Conservation (phyloP, 2,888 invertebrate genomes). For the Mesochorus sp. region DNA sequence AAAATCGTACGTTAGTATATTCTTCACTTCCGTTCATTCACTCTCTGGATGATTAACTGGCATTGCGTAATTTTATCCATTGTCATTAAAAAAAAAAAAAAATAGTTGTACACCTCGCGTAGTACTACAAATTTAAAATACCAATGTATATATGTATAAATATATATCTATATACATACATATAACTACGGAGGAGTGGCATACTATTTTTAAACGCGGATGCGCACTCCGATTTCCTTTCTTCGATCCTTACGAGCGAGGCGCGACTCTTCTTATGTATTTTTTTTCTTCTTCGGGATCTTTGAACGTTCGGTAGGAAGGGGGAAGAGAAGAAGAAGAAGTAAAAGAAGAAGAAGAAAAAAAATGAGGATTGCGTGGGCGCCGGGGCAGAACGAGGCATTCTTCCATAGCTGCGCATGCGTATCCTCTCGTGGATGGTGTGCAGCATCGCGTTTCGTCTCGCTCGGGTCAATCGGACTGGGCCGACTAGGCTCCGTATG, state of each 20-base stretch:
- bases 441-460: constrained; percentile 61
- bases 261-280: constrained; percentile 10
- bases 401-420: constrained; percentile 38
- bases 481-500: constrained; percentile 57
- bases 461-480: constrained; percentile 61
- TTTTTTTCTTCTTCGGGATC: constrained; percentile 39
- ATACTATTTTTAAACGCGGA: constrained; percentile 54
- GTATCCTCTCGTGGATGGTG: constrained; percentile 45
- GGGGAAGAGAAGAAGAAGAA: neutral
- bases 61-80: neutral
- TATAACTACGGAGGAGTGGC: constrained; percentile 9
- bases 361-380: constrained; percentile 40
- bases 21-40: neutral
- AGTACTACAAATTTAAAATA: neutral
- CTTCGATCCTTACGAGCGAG: constrained; percentile 49
- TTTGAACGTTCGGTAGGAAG: constrained; percentile 50
- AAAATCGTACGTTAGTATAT: too few species aligned
- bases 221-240: constrained; percentile 32
- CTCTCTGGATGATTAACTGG: neutral
- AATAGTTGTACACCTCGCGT: neutral
- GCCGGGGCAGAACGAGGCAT: constrained; percentile 38
- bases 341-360: constrained; percentile 10
- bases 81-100: neutral
- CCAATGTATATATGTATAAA: too few species aligned
- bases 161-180: too few species aligned